Conservation (phyloP, 1,140 invertebrate species). For the Drosophila burlai region DNA sequence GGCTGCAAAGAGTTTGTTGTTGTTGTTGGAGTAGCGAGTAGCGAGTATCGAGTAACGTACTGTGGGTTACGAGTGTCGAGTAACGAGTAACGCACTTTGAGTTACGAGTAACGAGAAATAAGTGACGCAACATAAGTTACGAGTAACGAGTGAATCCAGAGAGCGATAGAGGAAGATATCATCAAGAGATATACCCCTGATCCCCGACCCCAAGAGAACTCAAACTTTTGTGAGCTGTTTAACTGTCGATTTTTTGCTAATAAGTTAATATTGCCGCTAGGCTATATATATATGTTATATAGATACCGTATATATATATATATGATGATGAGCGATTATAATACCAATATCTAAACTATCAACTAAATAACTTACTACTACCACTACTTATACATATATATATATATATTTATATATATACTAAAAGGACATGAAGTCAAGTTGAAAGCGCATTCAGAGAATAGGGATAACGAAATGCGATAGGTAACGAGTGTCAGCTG, state of each 20-base stretch:
- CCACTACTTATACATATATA: slow-evolving; percentile 13
- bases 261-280: slow-evolving; percentile 55
- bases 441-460: slow-evolving; percentile 23
- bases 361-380: slow-evolving; percentile 28
- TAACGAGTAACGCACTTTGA: not conserved
- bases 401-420: slow-evolving; percentile 11
- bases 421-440: slow-evolving; percentile 31
- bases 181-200: slow-evolving; percentile 26
- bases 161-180: slow-evolving; percentile 12
- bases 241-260: slow-evolving; percentile 83
- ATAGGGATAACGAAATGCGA: slow-evolving; percentile 35
- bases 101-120: not conserved
- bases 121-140: not conserved
- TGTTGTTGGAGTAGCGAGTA: slow-evolving; percentile 7
- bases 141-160: slow-evolving; percentile 20
- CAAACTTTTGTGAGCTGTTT: slow-evolving; percentile 72
- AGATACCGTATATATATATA: slow-evolving; percentile 7
- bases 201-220: slow-evolving; percentile 46
- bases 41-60: not conserved
- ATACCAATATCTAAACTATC: slow-evolving; percentile 45
- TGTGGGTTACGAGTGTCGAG: not conserved
- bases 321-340: slow-evolving; percentile 25
- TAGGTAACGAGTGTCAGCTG: slow-evolving; percentile 42
- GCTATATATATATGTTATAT: slow-evolving; percentile 14
- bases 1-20: slow-evolving; percentile 51